Percentiles rank a stretch among this genome's conserved stretches.
Conservation (phyloP, 2,797 vertebrate genomes). For the Urophycis tenuis region DNA sequence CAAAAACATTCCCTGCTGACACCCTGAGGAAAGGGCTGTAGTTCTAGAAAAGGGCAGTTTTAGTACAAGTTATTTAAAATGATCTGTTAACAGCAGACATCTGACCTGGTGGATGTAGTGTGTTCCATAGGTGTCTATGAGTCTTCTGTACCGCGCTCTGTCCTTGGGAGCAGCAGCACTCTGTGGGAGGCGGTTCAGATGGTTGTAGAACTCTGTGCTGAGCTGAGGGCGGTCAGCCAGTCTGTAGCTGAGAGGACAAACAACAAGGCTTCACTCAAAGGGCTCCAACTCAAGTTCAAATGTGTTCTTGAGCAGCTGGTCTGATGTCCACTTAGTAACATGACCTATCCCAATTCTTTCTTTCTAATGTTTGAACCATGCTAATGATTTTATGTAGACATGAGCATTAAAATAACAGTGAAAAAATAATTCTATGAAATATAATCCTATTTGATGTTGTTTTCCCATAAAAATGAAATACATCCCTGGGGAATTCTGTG, state of each 20-base stretch:
- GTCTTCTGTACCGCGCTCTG: slow-evolving; percentile 59
- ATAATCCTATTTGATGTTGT: no score
- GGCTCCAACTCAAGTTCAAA: slow-evolving; percentile 10
- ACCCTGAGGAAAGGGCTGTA: not conserved
- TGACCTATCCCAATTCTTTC: not conserved
- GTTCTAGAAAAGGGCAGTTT: not conserved
- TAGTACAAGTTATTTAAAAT: not conserved
- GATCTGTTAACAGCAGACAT: not conserved
- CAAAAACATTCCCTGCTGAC: no score
- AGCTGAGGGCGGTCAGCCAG: slow-evolving; percentile 70
- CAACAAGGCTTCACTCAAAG: slow-evolving; percentile 3
- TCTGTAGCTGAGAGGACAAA: slow-evolving; percentile 70
- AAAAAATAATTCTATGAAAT: no score
- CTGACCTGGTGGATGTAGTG: slow-evolving; percentile 76
- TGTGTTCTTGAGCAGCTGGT: not conserved
- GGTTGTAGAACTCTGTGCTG: slow-evolving; percentile 69
- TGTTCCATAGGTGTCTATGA: slow-evolving; percentile 80
- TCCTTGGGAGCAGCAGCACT: slow-evolving; percentile 52
- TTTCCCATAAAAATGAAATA: no score
- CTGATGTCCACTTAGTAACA: not conserved
- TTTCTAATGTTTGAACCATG: not conserved
- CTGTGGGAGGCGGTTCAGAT: slow-evolving; percentile 67
- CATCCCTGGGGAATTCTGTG: no score
- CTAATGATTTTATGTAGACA: no score
- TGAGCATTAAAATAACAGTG: no score